Evolutionary conservation across 2,888 invertebrate species (phyloP).

Genomic region (Chaetoderma sp.): DNA sequence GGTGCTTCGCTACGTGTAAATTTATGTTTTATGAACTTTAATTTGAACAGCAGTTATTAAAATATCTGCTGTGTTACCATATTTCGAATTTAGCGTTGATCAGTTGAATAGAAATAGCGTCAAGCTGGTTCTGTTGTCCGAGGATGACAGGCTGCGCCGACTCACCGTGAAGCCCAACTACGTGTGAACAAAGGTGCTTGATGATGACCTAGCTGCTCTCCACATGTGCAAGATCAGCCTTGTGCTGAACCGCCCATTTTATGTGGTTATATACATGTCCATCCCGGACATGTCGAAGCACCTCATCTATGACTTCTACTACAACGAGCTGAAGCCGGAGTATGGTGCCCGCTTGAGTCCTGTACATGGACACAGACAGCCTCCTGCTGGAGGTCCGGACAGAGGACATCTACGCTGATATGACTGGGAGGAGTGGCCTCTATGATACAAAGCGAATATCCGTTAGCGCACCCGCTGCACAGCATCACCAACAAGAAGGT

Average conservation of each 20-base stretch:
- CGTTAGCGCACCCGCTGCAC: too few relatives aligned
- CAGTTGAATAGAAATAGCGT: too few relatives aligned
- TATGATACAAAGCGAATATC: too few relatives aligned
- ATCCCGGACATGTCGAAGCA: constrained; percentile 68
- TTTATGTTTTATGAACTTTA: too few relatives aligned
- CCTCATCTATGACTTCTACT: constrained; percentile 66
- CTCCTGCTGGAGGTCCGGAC: constrained; percentile 49
- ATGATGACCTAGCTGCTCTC: constrained; percentile 62
- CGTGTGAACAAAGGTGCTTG: constrained; percentile 48
- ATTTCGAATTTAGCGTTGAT: too few relatives aligned
- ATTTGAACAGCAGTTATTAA: too few relatives aligned
- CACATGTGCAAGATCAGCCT: constrained; percentile 65
- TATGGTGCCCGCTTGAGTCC: constrained; percentile 24
- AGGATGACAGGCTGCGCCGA: too few relatives aligned
- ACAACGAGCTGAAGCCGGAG: constrained; percentile 52
- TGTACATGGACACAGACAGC: constrained; percentile 2
- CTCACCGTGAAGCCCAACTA: constrained; percentile 38
- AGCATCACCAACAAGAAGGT: too few relatives aligned
- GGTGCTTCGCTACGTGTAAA: too few relatives aligned
- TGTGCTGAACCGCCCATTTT: constrained; percentile 41
- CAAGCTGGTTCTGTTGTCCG: too few relatives aligned
- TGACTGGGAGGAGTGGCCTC: constrained; percentile 4
- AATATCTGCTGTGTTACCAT: too few relatives aligned
- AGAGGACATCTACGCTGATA: constrained; percentile 61
- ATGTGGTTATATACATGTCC: constrained; percentile 62